These are phyloP conservation scores for Tinea pellionella DNA, from an alignment of 2,888 invertebrate genomes.

Conservation along the genomic window DNA sequence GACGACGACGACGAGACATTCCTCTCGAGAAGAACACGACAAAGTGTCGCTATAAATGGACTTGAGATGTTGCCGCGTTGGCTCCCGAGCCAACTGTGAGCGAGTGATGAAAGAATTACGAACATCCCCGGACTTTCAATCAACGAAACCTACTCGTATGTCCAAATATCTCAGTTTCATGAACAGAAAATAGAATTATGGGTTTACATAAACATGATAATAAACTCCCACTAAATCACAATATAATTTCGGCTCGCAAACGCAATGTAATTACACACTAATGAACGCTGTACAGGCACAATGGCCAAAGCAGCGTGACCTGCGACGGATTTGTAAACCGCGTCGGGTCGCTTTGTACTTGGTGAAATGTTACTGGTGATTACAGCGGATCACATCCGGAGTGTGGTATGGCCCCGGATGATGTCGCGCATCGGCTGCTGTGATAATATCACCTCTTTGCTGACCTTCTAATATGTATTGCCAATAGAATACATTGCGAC, in stretches of 20 bases:
- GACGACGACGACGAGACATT: conserved; percentile 39
- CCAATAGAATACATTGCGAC: conserved; percentile 18
- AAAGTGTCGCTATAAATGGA: conserved; percentile 62
- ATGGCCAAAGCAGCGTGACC: conserved; percentile 55
- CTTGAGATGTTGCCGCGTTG: conserved; percentile 24
- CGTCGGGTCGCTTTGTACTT: conserved; percentile 39
- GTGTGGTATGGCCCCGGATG: conserved; percentile 41
- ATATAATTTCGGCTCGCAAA: conserved; percentile 11
- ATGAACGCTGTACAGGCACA: conserved; percentile 47
- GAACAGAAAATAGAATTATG: conserved; percentile 9
- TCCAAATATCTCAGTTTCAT: conserved; percentile 1
- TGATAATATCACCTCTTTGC: conserved; percentile 33
- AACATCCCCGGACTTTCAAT: conserved; percentile 5
- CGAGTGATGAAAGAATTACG: conserved; percentile 9
- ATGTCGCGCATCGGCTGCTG: conserved; percentile 52
- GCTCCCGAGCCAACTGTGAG: not conserved
- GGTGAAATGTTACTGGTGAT: conserved; percentile 65
- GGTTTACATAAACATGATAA: conserved; percentile 10
- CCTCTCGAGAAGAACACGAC: conserved; percentile 61
- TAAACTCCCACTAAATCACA: conserved; percentile 11
- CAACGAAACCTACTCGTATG: not conserved
- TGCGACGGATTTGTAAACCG: conserved; percentile 28
- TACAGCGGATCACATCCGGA: conserved; percentile 60
- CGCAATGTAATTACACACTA: conserved; percentile 41
- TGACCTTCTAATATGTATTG: conserved; percentile 26